Evolutionary conservation across 1,140 invertebrate genomes (phyloP), one percentile per base, ranked within the genome.

Genomic region (Drosophila fuyamai): DNA sequence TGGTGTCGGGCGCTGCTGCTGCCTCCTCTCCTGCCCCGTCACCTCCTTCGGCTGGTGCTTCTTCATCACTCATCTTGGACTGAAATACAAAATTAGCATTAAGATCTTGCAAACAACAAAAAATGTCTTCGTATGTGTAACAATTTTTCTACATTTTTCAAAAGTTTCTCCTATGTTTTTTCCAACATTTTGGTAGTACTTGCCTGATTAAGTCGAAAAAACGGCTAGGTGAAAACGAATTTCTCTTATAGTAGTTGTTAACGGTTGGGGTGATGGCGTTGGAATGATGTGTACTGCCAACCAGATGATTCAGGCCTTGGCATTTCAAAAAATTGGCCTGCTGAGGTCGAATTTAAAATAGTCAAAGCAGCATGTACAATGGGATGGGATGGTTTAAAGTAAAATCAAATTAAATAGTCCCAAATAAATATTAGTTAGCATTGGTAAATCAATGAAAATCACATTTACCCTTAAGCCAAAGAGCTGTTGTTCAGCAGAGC

Each of bases 301-400:
- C 27, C 7, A 36, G 23, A 13, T 10, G 35, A 7, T 23, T 27
- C 8, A 50, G 44, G 44, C 8, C 35, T 40, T 35, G 23, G 29
- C 36, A 66, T 23, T 66, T 40, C 54, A 6, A 58, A 48, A 48
- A 23, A 48, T 41, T 29, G 55, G 62, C n/a, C 23, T 66, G 9
- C 55, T 66, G 27, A 32, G 51, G 44, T 66, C 13, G 29, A 51
- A 27, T 0, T 9, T 23, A 12, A 50, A 58, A 36, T 32, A 9
- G 2, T 41, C 5, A 1, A 4, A 23, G 44, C 14, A n/a, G 9
- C 0, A 66, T 58, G 44, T 66, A 66, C 62, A 5, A 58, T 59
- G 62, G 62, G 36, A 32, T 16, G 3, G 41, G 41, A 12, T 10
- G 1, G 8, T 13, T 9, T 29, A 8, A n/a, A n/a, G 0, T 8